Conservation (phyloP, 2,888 invertebrate species). For the Eretmocerus hayati region DNA sequence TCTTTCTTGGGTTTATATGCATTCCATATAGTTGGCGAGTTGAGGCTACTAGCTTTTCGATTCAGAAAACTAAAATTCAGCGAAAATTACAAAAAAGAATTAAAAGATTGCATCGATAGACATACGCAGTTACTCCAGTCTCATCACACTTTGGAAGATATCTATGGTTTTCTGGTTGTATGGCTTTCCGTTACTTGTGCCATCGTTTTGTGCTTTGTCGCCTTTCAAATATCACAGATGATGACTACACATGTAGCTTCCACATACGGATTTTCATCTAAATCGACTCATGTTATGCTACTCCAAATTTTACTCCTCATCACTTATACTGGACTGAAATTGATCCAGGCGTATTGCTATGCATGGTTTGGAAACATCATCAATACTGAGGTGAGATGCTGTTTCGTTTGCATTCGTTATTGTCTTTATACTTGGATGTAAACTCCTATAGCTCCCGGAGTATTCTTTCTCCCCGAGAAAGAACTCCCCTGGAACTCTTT, state of each 20-base stretch:
- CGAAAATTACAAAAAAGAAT: constrained; percentile 11
- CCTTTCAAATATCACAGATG: not conserved
- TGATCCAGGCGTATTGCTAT: constrained; percentile 27
- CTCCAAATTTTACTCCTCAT: too few species aligned
- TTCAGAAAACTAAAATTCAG: constrained; percentile 14
- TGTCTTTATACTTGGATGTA: not conserved
- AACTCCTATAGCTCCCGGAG: too few species aligned
- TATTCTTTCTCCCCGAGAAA: too few species aligned
- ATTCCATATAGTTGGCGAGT: constrained; percentile 28
- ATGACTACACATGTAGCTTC: too few species aligned
- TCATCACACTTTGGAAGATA: constrained; percentile 22
- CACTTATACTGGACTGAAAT: too few species aligned
- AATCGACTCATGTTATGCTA: too few species aligned
- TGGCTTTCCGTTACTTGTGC: constrained; percentile 28
- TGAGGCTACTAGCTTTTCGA: constrained; percentile 24
- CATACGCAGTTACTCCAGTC: constrained; percentile 24
- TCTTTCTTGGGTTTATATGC: constrained; percentile 28
- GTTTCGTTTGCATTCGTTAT: not conserved
- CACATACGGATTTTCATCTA: too few species aligned
- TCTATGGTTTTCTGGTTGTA: constrained; percentile 30
- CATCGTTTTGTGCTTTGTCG: constrained; percentile 20
- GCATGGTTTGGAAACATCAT: constrained; percentile 26
- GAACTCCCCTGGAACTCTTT: too few species aligned
- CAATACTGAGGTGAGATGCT: not conserved
- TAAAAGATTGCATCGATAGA: constrained; percentile 21